Percentiles rank a stretch among this genome's conserved stretches.
Conservation (phyloP, 2,888 invertebrate species). For the Drosophila anomelani region DNA sequence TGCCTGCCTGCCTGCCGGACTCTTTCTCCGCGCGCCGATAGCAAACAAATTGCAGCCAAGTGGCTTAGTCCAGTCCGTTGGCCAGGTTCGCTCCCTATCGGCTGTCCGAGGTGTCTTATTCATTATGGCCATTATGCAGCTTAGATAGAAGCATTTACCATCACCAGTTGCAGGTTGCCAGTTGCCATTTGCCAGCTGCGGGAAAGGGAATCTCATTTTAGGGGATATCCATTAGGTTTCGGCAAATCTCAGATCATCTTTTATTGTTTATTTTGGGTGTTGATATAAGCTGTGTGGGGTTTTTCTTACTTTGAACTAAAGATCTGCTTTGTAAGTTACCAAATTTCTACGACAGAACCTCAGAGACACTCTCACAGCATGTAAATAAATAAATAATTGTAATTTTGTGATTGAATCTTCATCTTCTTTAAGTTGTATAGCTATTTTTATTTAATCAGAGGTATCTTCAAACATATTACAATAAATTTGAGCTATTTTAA, state of each 20-base stretch:
- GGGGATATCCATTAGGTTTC: conserved; percentile 8
- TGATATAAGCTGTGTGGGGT: not conserved
- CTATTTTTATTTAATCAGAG: no score
- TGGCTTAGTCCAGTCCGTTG: conserved; percentile 31
- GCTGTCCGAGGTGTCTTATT: conserved; percentile 48
- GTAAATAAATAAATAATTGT: no score
- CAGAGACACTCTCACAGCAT: no score
- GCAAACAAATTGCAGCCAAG: conserved; percentile 69
- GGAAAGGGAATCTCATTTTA: not conserved
- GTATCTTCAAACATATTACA: no score
- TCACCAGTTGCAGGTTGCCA: conserved; percentile 14
- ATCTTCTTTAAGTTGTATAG: no score
- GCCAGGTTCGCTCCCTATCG: conserved; percentile 39
- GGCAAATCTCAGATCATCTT: not conserved
- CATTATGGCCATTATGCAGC: conserved; percentile 52
- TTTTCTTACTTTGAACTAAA: not conserved
- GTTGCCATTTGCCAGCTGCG: conserved; percentile 21
- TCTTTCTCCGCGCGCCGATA: conserved; percentile 35
- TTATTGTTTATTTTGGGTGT: not conserved
- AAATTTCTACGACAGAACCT: no score
- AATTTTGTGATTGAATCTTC: no score
- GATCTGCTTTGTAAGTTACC: not conserved
- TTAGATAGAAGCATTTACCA: conserved; percentile 43
- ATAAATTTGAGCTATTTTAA: no score
- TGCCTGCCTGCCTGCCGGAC: conserved; percentile 1